Evolutionary conservation across 2,113 vertebrate species (phyloP).

Genomic region (Aegypius monachus): DNA sequence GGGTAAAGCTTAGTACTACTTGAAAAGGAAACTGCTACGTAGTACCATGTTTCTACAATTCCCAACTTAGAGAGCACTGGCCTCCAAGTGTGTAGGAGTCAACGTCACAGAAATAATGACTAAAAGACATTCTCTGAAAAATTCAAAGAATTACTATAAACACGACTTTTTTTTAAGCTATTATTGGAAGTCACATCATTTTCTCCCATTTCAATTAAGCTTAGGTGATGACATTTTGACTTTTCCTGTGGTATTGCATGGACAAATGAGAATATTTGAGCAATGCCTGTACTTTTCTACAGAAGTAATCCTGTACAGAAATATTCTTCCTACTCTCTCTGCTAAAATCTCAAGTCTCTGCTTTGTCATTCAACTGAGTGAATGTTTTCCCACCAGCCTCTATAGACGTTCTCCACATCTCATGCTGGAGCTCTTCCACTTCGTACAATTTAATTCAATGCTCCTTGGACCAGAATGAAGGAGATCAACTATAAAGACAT

Average conservation of each 20-base stretch:
- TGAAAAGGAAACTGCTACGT: not conserved
- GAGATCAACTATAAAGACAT: not conserved
- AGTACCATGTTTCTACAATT: not conserved
- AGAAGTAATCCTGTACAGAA: not conserved
- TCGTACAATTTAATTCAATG: not conserved
- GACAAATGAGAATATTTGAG: not conserved
- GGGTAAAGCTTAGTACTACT: not conserved
- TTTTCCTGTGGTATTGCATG: not conserved
- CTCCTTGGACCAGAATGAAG: not conserved
- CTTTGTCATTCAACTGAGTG: not conserved
- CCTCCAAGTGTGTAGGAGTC: not conserved
- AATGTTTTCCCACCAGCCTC: not conserved
- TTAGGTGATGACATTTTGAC: not conserved
- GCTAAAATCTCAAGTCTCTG: not conserved
- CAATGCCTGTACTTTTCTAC: not conserved
- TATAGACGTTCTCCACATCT: not conserved
- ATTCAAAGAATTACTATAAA: not conserved
- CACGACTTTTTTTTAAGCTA: not conserved
- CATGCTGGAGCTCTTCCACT: not conserved
- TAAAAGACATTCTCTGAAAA: not conserved
- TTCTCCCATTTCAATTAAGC: not conserved
- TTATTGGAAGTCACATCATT: not conserved
- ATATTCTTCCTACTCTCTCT: not conserved
- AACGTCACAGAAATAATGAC: not conserved
- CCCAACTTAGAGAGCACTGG: not conserved